Conservation (phyloP, 2,888 invertebrate species). For the Neoitamus cyanurus region DNA sequence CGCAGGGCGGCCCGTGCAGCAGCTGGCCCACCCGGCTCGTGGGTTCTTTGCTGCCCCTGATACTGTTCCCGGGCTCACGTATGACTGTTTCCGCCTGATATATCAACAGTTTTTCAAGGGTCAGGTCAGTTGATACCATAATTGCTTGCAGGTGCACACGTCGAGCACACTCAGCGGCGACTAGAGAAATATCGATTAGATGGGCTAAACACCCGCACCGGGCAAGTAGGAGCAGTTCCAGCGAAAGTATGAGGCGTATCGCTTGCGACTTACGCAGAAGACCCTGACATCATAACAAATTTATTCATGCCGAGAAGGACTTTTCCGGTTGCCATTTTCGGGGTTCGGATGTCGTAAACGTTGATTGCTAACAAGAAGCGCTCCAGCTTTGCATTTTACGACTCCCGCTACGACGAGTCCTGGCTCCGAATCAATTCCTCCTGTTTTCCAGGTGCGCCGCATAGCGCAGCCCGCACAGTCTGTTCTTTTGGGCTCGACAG, state of each 20-base stretch:
- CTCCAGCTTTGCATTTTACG: constrained; percentile 40
- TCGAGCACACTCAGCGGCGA: background rate
- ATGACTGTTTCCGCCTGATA: constrained; percentile 23
- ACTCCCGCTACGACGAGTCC: background rate
- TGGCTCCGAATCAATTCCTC: constrained; percentile 6
- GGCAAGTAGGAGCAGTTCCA: background rate
- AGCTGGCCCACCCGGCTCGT: background rate
- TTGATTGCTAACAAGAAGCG: constrained; percentile 34
- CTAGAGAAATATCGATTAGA: constrained; percentile 12
- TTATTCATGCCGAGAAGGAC: constrained; percentile 27
- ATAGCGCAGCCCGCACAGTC: background rate
- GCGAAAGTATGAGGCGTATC: background rate
- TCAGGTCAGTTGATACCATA: constrained; percentile 24
- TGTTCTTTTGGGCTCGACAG: background rate
- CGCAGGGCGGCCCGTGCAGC: constrained; percentile 4
- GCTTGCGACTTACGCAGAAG: background rate
- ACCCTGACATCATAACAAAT: constrained; percentile 20
- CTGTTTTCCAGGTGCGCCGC: constrained; percentile 8
- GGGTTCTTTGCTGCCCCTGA: background rate
- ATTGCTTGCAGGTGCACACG: constrained; percentile 9
- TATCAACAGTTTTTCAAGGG: constrained; percentile 34
- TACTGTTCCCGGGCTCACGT: constrained; percentile 23
- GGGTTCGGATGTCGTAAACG: constrained; percentile 10
- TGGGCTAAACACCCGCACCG: background rate
- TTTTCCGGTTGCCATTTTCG: constrained; percentile 11